Evolutionary conservation across 2,797 vertebrate species (phyloP).

Genomic region (Sylvia borin): DNA sequence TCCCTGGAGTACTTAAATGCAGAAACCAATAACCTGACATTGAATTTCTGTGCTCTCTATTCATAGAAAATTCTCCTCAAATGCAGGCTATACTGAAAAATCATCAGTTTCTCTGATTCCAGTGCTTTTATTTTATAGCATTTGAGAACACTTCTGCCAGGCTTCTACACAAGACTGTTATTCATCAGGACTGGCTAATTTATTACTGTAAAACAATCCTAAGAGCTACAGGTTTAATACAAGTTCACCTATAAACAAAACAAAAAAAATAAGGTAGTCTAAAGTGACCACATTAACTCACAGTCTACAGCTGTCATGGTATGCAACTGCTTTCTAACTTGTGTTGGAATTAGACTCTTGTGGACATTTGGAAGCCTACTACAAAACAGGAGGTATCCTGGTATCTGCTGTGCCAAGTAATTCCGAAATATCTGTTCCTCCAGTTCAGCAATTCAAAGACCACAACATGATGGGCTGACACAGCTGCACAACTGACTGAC

Average conservation of each 20-base stretch:
- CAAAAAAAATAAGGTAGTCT: not conserved
- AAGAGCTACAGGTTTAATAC: not conserved
- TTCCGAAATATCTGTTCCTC: not conserved
- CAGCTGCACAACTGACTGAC: not conserved
- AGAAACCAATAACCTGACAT: not conserved
- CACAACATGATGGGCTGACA: not conserved
- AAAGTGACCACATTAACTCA: not conserved
- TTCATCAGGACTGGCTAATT: not conserved
- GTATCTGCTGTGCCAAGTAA: not conserved
- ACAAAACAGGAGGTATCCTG: not conserved
- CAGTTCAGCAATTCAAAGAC: not conserved
- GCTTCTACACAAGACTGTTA: not conserved
- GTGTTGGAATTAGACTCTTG: not conserved
- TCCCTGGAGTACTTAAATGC: not conserved
- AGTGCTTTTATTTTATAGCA: not conserved
- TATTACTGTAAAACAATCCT: not conserved
- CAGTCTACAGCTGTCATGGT: not conserved
- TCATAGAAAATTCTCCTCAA: not conserved
- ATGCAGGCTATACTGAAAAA: not conserved
- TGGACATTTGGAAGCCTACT: not conserved
- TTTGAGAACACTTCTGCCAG: not conserved
- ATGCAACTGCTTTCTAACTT: not conserved
- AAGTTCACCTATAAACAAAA: not conserved
- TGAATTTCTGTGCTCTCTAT: not conserved
- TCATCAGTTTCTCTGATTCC: not conserved